Base-by-base conservation (phyloP, 2,888 invertebrate genomes). In the Xanthorhoe designata region DNA sequence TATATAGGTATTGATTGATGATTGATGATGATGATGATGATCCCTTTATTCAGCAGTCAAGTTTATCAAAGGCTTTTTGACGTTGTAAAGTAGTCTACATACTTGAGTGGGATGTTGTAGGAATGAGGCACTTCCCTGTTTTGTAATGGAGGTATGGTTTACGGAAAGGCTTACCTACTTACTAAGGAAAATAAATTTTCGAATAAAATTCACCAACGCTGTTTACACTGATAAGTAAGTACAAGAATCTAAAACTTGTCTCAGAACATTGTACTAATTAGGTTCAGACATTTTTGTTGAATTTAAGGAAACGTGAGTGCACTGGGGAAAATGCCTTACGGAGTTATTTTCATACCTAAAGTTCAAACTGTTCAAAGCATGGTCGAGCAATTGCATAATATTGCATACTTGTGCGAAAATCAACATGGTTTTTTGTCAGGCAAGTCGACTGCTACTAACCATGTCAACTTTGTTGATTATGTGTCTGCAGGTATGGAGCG, bases 371-470 rank as follows among this genome's bases (percentile, higher is more conserved):
- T 64, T 54, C 56, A 67, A 66, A 66, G 64, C 32, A 52, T 55
- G 60, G 59, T 61, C 66, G 62, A 56, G 59, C 45, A 58, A 72
- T 68, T 71, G 69, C 68, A 71, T 61, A 64, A n/a, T n/a, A n/a
- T n/a, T n/a, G n/a, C n/a, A n/a, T n/a, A n/a, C n/a, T n/a, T n/a
- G n/a, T n/a, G n/a, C n/a, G n/a, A n/a, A n/a, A n/a, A n/a, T n/a
- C n/a, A n/a, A n/a, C n/a, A n/a, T n/a, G n/a, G n/a, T n/a, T n/a
- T n/a, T n/a, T n/a, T n/a, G n/a, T n/a, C n/a, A n/a, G n/a, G n/a
- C n/a, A n/a, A n/a, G n/a, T n/a, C n/a, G n/a, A n/a, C n/a, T n/a
- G n/a, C n/a, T n/a, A n/a, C n/a, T n/a, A n/a, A n/a, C n/a, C n/a
- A n/a, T n/a, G n/a, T n/a, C n/a, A n/a, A n/a, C n/a, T n/a, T n/a